These are phyloP conservation scores for Heteronetta atricapilla DNA, from an alignment of 2,113 vertebrate genomes.

Conservation along the genomic window DNA sequence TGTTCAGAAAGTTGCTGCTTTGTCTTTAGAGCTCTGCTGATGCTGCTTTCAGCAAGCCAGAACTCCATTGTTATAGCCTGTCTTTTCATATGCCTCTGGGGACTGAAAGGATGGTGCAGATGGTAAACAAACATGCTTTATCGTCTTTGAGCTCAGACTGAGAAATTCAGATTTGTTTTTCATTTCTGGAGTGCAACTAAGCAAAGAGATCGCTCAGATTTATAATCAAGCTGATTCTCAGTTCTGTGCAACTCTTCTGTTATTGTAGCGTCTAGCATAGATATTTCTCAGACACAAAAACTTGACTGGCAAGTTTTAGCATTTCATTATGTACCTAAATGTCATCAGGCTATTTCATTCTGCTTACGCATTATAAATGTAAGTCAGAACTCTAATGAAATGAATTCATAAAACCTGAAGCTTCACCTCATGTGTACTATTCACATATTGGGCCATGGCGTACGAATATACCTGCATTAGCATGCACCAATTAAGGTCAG, in stretches of 20 bases:
- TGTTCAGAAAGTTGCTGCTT: not conserved
- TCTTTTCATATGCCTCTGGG: constrained; percentile 46
- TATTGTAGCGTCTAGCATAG: not conserved
- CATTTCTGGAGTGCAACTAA: constrained; percentile 17
- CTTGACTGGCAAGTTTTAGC: not conserved
- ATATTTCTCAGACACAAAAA: not conserved
- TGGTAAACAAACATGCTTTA: constrained; percentile 49
- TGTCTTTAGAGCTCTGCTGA: constrained; percentile 20
- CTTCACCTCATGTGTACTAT: not conserved
- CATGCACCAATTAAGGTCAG: not conserved
- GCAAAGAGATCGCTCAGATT: constrained; percentile 15
- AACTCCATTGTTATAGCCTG: not conserved
- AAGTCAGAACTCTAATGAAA: not conserved
- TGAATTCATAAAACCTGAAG: not conserved
- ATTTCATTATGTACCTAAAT: not conserved
- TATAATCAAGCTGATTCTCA: constrained; percentile 1
- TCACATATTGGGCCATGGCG: not conserved
- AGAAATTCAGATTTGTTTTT: constrained; percentile 50
- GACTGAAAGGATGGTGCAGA: constrained; percentile 30
- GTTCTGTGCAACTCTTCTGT: not conserved
- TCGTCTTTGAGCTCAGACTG: constrained; percentile 4
- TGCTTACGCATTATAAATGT: not conserved
- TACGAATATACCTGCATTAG: not conserved
- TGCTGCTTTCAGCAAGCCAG: constrained; percentile 25
- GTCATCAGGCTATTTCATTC: not conserved